Evolutionary conservation across 2,888 invertebrate species (phyloP).

Genomic region (Chironomus riparius): DNA sequence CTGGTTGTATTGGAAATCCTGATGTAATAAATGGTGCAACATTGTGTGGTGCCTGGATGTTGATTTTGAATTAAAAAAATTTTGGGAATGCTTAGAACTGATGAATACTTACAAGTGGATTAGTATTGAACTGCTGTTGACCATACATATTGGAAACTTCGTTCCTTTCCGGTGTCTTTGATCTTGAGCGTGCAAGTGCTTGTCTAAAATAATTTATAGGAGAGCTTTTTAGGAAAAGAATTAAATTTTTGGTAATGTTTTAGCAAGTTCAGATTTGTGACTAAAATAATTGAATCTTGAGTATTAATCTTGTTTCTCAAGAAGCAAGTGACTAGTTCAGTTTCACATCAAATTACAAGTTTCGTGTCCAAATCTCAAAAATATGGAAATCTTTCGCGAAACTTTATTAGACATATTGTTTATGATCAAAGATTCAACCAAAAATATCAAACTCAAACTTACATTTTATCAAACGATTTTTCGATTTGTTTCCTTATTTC

Average conservation of each 20-base stretch:
- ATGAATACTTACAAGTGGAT: background rate
- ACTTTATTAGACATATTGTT: no score
- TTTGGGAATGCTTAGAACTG: background rate
- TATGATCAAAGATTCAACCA: no score
- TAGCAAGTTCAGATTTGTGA: background rate
- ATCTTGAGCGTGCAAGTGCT: background rate
- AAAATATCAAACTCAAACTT: background rate
- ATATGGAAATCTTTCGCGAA: no score
- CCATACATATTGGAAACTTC: background rate
- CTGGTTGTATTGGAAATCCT: slow-evolving; percentile 78
- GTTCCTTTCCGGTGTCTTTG: background rate
- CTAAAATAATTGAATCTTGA: no score
- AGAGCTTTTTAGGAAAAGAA: background rate
- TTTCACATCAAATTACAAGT: no score
- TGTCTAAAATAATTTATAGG: background rate
- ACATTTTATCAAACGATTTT: slow-evolving; percentile 32
- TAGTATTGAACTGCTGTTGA: background rate
- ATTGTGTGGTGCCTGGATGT: slow-evolving; percentile 32
- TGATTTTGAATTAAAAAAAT: background rate
- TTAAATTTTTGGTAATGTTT: background rate
- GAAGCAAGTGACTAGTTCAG: no score
- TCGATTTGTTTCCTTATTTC: slow-evolving; percentile 40
- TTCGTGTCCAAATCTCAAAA: no score
- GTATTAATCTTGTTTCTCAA: no score
- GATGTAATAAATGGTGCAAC: slow-evolving; percentile 35